phyloP scores from a whole-genome alignment of 2,888 invertebrate genomes.

The Brachypalpus laphriformis region DNA sequence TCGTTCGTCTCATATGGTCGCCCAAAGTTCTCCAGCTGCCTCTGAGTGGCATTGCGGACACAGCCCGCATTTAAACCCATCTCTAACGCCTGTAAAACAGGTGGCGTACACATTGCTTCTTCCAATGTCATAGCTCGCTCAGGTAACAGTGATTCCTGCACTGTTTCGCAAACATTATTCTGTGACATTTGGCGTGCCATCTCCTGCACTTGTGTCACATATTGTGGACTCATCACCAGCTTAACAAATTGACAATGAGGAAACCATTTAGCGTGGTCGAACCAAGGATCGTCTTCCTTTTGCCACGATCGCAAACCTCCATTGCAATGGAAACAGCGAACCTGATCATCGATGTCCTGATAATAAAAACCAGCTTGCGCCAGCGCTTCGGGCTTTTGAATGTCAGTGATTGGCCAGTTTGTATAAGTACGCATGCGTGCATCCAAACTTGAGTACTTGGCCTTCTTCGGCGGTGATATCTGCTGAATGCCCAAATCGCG shows the following conservation, averaged over 20 bases:
- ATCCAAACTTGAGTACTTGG: conserved; percentile 87
- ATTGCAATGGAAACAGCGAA: conserved; percentile 96
- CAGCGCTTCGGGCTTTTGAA: conserved; percentile 89
- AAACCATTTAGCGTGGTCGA: conserved; percentile 97
- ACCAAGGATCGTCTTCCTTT: conserved; percentile 94
- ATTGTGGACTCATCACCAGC: conserved; percentile 91
- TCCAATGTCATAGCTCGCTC: conserved; percentile 78
- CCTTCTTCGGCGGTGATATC: conserved; percentile 85
- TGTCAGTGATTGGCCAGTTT: conserved; percentile 90
- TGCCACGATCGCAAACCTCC: conserved; percentile 96
- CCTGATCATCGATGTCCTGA: conserved; percentile 88
- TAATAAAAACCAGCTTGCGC: conserved; percentile 96
- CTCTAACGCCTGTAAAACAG: conserved; percentile 84
- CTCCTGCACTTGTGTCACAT: conserved; percentile 85
- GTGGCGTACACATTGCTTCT: conserved; percentile 82
- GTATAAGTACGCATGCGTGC: conserved; percentile 88
- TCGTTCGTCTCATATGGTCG: conserved; percentile 87
- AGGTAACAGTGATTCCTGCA: conserved; percentile 30
- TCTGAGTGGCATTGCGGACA: conserved; percentile 85
- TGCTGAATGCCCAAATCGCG: conserved; percentile 84
- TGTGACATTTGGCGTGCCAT: conserved; percentile 68
- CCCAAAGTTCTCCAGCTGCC: conserved; percentile 85
- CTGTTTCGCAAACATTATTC: conserved; percentile 51
- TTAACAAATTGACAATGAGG: conserved; percentile 93
- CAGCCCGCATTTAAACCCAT: conserved; percentile 86